These are phyloP conservation scores for Chrysotoxum bicinctum DNA, from an alignment of 2,888 invertebrate genomes.

Conservation along the genomic window DNA sequence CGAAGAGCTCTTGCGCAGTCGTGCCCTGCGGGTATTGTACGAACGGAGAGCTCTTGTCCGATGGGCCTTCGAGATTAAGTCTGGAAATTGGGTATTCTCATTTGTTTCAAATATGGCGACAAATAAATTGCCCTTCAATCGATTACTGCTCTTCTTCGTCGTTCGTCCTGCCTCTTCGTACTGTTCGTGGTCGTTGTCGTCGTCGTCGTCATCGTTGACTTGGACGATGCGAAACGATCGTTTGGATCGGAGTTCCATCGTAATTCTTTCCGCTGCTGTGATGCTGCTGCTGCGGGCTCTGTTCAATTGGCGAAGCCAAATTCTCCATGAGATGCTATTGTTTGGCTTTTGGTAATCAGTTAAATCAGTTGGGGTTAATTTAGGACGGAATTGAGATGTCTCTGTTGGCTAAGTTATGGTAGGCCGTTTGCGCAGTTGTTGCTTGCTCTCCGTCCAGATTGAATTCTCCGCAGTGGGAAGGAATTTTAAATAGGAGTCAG, in stretches of 20 bases:
- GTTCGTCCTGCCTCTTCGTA: slow-evolving; percentile 14
- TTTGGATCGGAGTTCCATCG: slow-evolving; percentile 37
- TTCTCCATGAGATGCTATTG: slow-evolving; percentile 52
- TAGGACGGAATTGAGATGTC: slow-evolving; percentile 68
- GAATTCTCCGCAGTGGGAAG: background rate
- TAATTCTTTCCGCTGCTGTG: slow-evolving; percentile 11
- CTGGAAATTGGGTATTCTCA: slow-evolving; percentile 73
- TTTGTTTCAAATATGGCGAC: slow-evolving; percentile 76
- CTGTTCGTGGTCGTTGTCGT: slow-evolving; percentile 20
- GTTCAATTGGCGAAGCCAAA: slow-evolving; percentile 58
- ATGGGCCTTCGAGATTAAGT: slow-evolving; percentile 68
- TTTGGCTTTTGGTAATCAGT: slow-evolving; percentile 56
- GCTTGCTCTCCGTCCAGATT: background rate
- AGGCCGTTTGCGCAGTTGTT: slow-evolving; percentile 23
- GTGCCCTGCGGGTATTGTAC: slow-evolving; percentile 50
- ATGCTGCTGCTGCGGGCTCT: background rate
- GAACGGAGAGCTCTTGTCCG: slow-evolving; percentile 52
- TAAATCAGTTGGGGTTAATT: slow-evolving; percentile 66
- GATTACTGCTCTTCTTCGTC: slow-evolving; percentile 71
- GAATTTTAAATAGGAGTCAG: slow-evolving; percentile 58
- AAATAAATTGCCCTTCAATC: slow-evolving; percentile 75
- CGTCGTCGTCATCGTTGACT: background rate
- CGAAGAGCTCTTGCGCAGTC: slow-evolving; percentile 21
- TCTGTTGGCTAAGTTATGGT: slow-evolving; percentile 55
- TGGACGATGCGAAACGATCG: slow-evolving; percentile 33